Evolutionary conservation across 2,113 vertebrate species (phyloP), one percentile per base, ranked within the genome.

Genomic region (Oryzias woworae): DNA sequence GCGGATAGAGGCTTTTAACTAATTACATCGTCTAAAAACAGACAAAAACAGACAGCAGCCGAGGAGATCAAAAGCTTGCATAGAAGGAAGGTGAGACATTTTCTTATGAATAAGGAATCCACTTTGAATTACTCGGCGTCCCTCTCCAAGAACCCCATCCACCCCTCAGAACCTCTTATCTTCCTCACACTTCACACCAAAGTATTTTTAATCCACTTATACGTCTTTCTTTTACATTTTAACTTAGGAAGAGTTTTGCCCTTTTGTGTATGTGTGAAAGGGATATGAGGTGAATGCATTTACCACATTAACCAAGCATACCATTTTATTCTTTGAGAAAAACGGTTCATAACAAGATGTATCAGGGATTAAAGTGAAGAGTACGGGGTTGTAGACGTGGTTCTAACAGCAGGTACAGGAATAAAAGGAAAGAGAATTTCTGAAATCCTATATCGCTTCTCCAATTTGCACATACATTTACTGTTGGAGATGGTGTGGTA

Each of bases 161-260:
- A 7, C n/a, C 23, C 12, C 24, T 50, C 57, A 14, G 31, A 20
- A 42, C 74, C 58, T 58, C 76, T 82, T 82, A 87, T 86, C 77
- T 68, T 69, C 66, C 64, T 69, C 72, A 75, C 66, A 72, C 71
- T 86, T 77, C 81, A 73, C 71, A 84, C 81, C 83, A 78, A 78
- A 82, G 73, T 67, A 78, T 75, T 83, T 78, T 53, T 86, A 89
- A 89, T 89, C 87, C 36, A 65, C 83, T 89, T 89, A 83, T 57
- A 72, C 75, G 67, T 48, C 61, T 75, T 68, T 69, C 76, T 74
- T 85, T 76, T 78, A 77, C 73, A 80, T 75, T 81, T 81, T 70
- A 84, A 84, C 69, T 72, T 75, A 81, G 77, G 77, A 71, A 58
- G 57, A 71, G 59, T 63, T 46, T 2, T 68, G 53, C 41, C 68